Evolutionary conservation across 2,113 vertebrate species (phyloP), one percentile per base, ranked within the genome.

Genomic region (Sylvietta virens): DNA sequence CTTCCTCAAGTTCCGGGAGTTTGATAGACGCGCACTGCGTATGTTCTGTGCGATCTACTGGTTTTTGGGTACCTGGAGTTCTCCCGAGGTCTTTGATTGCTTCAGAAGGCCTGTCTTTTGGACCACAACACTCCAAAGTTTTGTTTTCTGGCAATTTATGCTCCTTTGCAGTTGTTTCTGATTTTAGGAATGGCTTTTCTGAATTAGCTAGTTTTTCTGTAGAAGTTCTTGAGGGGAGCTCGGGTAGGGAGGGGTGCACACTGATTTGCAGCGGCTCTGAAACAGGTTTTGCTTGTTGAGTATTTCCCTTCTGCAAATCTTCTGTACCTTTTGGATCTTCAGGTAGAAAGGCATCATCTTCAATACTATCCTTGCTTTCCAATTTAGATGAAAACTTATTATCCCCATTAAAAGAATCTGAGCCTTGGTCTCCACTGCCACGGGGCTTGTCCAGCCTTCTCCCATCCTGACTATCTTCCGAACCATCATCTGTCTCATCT

Each of bases 401-500:
- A 61, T 93, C 96, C 71, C 95, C 94, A 23, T 96, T 95, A 54
- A 95, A 97, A 62, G 95, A 94, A 94, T 95, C 92, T 5, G 93
- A 97, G 69, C 93, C 88, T 85, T 92, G 96, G 45, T 97, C 96
- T 62, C 92, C 95, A 57, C 86, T 78, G 54, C 82, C 86, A 54
- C n/a, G 77, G 13, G 96, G 77, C 66, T 93, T 87, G 45, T 96
- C 92, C 64, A 97, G 70, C 78, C 98, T 96, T 76, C 97, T 98
- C 37, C 97, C 98, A 50, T 99, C 98, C 88, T 99, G 99, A 94
- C 98, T 98, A 61, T 99, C 98, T 96, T 99, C 99, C 0, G 99
- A 99, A 42, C 98, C 99, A 71, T 99, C 99, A 28, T 99, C 99
- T 0, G 98, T 98, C 97, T 99, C 99, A 95, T 99, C 99, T 97